Percentiles rank a stretch among this genome's conserved stretches.
phyloP scores from a whole-genome alignment of 2,113 vertebrate species.

The Prochilodus magdalenae region DNA sequence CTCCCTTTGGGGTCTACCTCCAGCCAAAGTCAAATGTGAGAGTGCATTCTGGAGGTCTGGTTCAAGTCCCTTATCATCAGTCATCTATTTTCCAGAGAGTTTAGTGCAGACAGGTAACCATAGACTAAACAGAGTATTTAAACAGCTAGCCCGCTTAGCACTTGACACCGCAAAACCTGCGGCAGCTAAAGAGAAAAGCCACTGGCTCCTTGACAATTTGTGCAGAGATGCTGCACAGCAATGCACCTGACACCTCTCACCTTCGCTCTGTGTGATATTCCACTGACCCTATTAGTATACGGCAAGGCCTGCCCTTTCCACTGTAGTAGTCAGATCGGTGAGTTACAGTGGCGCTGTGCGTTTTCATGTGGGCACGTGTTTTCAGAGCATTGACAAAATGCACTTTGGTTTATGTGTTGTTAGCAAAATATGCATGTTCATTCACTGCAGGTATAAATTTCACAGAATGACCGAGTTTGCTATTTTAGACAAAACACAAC shows the following conservation, averaged over 20 bases:
- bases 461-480: not conserved
- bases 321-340: conserved; percentile 40
- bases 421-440: not conserved
- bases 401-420: not conserved
- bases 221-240: conserved; percentile 58
- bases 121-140: conserved; percentile 65
- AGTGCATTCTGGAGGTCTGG: conserved; percentile 28
- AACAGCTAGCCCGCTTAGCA: conserved; percentile 66
- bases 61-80: conserved; percentile 49
- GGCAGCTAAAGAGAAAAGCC: conserved; percentile 55
- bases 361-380: conserved; percentile 35
- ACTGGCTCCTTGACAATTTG: conserved; percentile 68
- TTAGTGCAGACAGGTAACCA: conserved; percentile 69
- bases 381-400: conserved; percentile 17
- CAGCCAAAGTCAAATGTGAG: not conserved
- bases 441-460: conserved; percentile 22
- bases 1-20: not conserved
- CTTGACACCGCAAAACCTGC: conserved; percentile 71
- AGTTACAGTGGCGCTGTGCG: conserved; percentile 29
- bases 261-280: conserved; percentile 53
- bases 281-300: conserved; percentile 57
- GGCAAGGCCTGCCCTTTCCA: conserved; percentile 51
- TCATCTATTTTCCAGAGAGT: conserved; percentile 66
- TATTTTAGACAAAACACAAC: conserved; percentile 23
- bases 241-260: conserved; percentile 61